A percentile compares a stretch with the other conserved stretches of the same genome.
phyloP scores from a whole-genome alignment of 2,888 invertebrate genomes.

The Plusia festucae region DNA sequence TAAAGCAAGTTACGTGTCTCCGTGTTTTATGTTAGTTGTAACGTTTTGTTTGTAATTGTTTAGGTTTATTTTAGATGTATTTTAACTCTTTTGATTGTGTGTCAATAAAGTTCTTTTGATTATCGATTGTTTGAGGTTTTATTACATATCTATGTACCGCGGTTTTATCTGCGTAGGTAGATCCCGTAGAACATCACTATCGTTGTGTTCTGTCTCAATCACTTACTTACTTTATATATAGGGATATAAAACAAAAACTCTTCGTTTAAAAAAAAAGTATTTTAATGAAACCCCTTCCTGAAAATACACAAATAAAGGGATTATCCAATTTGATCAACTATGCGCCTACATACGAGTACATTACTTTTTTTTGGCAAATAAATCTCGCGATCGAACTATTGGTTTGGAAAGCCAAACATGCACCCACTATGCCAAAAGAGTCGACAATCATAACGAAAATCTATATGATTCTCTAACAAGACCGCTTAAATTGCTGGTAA shows the following conservation, averaged over 20 bases:
- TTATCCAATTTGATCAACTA: no score
- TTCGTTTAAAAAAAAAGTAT: no score
- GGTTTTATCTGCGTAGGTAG: no score
- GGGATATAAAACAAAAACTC: no score
- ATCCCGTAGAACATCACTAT: no score
- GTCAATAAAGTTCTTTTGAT: slow-evolving; percentile 36
- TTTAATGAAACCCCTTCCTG: no score
- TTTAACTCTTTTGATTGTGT: slow-evolving; percentile 45
- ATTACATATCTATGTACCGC: no score
- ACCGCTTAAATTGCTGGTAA: neutral
- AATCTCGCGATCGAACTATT: neutral
- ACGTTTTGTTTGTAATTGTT: slow-evolving; percentile 45
- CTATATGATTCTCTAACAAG: neutral
- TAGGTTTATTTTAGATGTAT: slow-evolving; percentile 51
- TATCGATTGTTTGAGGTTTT: slow-evolving; percentile 5
- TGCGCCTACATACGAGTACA: no score
- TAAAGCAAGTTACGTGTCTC: slow-evolving; percentile 20
- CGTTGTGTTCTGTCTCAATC: no score
- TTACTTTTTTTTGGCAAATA: neutral
- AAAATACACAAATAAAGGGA: no score
- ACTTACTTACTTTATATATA: no score
- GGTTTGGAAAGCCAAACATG: neutral
- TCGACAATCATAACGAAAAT: neutral
- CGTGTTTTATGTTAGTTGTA: slow-evolving; percentile 39
- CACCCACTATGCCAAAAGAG: neutral